These are phyloP conservation scores for Papilio elwesi DNA, from an alignment of 2,888 invertebrate genomes.

Conservation along the genomic window DNA sequence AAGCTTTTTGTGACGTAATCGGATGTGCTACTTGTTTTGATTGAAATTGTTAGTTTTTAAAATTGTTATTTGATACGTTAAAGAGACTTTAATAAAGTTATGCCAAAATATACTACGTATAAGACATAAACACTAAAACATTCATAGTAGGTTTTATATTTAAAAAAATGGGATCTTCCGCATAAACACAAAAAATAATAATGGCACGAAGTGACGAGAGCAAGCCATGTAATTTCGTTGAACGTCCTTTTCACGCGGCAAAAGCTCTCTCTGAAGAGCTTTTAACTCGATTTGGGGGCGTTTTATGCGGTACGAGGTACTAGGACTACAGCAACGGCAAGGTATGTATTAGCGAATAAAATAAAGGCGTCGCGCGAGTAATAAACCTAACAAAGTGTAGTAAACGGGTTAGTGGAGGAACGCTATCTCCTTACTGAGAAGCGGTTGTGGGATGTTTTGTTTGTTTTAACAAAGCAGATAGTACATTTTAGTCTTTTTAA, in stretches of 20 bases:
- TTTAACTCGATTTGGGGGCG: conserved; percentile 28
- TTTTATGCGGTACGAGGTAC: conserved; percentile 18
- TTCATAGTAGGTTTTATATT: too few relatives aligned
- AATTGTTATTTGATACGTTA: too few relatives aligned
- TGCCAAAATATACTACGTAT: too few relatives aligned
- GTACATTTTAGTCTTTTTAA: too few relatives aligned
- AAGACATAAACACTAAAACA: too few relatives aligned
- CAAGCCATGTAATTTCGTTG: conserved; percentile 18
- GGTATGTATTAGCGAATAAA: conserved; percentile 20
- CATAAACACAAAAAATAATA: neutral
- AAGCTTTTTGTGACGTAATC: too few relatives aligned
- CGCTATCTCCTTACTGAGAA: conserved; percentile 36
- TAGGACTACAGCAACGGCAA: conserved; percentile 5
- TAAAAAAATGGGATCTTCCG: too few relatives aligned
- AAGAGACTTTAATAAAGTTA: too few relatives aligned
- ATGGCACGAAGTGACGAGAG: neutral
- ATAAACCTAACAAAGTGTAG: conserved; percentile 39
- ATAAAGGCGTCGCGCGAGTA: conserved; percentile 35
- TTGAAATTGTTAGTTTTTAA: too few relatives aligned
- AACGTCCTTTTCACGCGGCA: conserved; percentile 4
- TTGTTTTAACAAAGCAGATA: too few relatives aligned
- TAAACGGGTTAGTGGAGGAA: conserved; percentile 29
- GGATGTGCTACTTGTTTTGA: too few relatives aligned
- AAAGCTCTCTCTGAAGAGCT: conserved; percentile 16
- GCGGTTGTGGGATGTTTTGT: conserved; percentile 7